Evolutionary conservation across 2,113 vertebrate genomes (phyloP).

Genomic region (Xenus cinereus): DNA sequence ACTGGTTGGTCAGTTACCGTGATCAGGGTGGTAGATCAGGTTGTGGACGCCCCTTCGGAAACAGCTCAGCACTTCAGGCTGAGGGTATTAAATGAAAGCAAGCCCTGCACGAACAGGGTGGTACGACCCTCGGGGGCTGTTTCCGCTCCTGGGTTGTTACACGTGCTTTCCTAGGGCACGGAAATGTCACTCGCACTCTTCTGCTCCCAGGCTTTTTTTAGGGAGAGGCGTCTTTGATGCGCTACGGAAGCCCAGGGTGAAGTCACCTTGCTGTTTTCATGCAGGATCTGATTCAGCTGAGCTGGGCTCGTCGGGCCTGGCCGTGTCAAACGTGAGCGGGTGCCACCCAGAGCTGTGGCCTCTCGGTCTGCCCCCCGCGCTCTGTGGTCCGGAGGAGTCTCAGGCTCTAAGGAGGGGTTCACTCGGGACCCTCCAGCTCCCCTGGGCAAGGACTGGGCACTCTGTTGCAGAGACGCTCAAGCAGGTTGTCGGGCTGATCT

Average conservation of each 20-base stretch:
- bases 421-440: background rate
- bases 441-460: background rate
- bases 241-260: background rate
- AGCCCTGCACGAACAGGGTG: background rate
- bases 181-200: background rate
- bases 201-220: background rate
- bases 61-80: background rate
- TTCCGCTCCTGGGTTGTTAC: background rate
- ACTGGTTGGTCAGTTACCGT: background rate
- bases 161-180: background rate
- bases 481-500: background rate
- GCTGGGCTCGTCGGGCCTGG: background rate
- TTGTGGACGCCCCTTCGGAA: background rate
- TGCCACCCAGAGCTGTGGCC: background rate
- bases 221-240: background rate
- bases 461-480: background rate
- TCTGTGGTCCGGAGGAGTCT: background rate
- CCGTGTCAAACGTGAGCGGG: rapidly evolving
- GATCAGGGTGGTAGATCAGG: background rate
- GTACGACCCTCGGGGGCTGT: rapidly evolving
- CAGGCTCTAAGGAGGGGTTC: background rate
- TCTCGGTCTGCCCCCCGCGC: rapidly evolving
- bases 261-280: background rate
- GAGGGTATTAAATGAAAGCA: background rate
- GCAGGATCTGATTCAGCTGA: background rate